Conservation (phyloP, 2,888 invertebrate species). For the Linnaemya vulpina region DNA sequence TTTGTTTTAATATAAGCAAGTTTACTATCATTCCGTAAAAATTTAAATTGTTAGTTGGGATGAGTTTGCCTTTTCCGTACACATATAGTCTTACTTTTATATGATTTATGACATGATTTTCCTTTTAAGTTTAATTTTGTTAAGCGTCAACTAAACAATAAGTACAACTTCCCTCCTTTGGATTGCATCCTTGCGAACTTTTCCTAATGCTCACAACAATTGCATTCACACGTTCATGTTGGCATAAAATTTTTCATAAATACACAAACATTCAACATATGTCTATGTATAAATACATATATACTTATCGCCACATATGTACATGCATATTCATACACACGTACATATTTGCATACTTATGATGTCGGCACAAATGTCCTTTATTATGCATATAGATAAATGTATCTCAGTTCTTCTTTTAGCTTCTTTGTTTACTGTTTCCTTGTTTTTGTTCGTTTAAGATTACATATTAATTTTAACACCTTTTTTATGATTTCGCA, state of each 20-base stretch:
- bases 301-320: neutral
- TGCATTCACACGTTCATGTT: neutral
- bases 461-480: constrained; percentile 39
- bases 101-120: constrained; percentile 47
- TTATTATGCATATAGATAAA: constrained; percentile 24
- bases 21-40: too few relatives aligned
- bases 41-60: too few relatives aligned
- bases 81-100: neutral
- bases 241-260: too few relatives aligned
- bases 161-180: neutral
- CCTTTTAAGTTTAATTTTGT: constrained; percentile 14
- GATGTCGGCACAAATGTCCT: constrained; percentile 12
- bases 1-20: too few relatives aligned
- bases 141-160: neutral
- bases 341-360: neutral
- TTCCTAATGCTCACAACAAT: neutral
- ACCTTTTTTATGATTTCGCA: constrained; percentile 58
- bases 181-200: neutral
- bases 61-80: too few relatives aligned
- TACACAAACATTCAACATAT: neutral
- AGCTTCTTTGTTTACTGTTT: neutral
- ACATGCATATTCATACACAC: neutral
- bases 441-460: constrained; percentile 21
- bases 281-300: neutral
- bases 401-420: constrained; percentile 9